Evolutionary conservation across 2,797 vertebrate genomes (phyloP).

Genomic region (Brachymystax lenok): DNA sequence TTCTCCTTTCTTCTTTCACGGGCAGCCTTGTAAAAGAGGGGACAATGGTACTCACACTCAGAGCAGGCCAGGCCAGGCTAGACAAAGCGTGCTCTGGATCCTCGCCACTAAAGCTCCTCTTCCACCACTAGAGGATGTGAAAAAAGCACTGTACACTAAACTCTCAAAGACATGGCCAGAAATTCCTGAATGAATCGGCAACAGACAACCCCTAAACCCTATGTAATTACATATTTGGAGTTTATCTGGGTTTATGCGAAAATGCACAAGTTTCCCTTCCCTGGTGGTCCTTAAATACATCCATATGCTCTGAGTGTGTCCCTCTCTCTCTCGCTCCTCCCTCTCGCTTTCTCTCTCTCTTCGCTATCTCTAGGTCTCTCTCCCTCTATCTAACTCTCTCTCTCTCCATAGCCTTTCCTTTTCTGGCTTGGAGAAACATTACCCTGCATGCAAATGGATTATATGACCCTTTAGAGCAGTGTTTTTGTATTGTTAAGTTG

Average conservation of each 20-base stretch:
- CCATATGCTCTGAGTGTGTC: conserved; percentile 82
- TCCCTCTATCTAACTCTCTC: conserved; percentile 22
- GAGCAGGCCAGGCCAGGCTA: conserved; percentile 48
- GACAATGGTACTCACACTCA: conserved; percentile 67
- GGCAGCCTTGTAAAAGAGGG: conserved; percentile 69
- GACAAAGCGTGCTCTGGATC: conserved; percentile 31
- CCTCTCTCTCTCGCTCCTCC: conserved; percentile 41
- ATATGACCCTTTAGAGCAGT: conserved; percentile 64
- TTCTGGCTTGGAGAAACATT: conserved; percentile 65
- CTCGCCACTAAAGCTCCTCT: conserved; percentile 61
- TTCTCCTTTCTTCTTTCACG: conserved; percentile 70
- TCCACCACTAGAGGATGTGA: conserved; percentile 69
- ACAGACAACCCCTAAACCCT: conserved; percentile 83
- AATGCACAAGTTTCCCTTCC: conserved; percentile 84
- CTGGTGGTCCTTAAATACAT: conserved; percentile 88
- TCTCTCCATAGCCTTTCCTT: conserved; percentile 17
- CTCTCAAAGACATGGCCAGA: conserved; percentile 75
- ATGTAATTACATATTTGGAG: conserved; percentile 87
- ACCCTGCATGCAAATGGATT: conserved; percentile 61
- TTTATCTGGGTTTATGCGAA: conserved; percentile 85
- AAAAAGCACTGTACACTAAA: conserved; percentile 64
- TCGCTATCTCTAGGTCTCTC: conserved; percentile 10
- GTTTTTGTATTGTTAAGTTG: conserved; percentile 77
- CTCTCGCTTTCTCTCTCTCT: conserved; percentile 29
- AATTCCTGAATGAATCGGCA: conserved; percentile 83